phyloP scores from a whole-genome alignment of 2,797 vertebrate species.

The Smutsia gigantea region DNA sequence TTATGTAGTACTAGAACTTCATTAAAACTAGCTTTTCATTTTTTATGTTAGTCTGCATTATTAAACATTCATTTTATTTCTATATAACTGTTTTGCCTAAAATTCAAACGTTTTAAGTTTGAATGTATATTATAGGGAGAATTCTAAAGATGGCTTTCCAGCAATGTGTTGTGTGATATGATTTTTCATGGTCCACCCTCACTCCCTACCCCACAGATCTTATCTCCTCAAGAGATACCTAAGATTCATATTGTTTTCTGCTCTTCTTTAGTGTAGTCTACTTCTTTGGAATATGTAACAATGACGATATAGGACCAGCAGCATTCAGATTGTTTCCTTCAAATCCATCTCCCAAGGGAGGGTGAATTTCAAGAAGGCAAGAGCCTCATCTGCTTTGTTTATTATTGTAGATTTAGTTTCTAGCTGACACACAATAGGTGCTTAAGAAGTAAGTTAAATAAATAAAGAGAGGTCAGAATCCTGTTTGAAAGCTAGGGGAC shows the following conservation, averaged over 20 bases:
- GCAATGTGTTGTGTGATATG: not conserved
- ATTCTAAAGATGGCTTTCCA: not conserved
- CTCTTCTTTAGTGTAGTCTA: not conserved
- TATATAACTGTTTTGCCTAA: not conserved
- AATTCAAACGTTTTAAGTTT: not conserved
- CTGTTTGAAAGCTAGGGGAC: not conserved
- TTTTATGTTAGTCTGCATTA: not conserved
- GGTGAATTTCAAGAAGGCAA: not conserved
- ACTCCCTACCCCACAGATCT: not conserved
- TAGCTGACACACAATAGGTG: not conserved
- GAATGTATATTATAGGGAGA: not conserved
- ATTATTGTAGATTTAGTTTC: not conserved
- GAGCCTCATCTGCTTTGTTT: not conserved
- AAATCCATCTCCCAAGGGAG: not conserved
- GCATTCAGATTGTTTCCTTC: not conserved
- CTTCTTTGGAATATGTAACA: not conserved
- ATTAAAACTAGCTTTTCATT: not conserved
- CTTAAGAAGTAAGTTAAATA: not conserved
- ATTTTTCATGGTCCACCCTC: not conserved
- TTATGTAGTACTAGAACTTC: not conserved
- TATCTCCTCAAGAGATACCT: not conserved
- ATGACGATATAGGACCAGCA: not conserved
- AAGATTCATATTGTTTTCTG: not conserved
- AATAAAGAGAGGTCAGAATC: not conserved
- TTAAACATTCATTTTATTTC: not conserved